phyloP scores from a whole-genome alignment of 2,797 vertebrate species.

The Myotis planiceps region DNA sequence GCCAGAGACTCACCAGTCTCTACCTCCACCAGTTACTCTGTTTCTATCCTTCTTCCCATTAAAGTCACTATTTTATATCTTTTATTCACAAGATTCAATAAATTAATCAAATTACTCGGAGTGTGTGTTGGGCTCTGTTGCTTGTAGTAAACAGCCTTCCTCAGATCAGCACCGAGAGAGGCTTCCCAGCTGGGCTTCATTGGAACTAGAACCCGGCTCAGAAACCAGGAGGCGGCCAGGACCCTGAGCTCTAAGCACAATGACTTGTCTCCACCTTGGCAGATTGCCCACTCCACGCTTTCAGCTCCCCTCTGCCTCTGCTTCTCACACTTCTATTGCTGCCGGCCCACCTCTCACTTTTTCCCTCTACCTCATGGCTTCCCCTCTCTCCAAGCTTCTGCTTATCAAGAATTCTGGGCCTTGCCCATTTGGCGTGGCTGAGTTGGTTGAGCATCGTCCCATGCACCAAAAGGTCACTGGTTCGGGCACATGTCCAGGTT shows the following conservation, averaged over 20 bases:
- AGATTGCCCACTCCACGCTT: background rate
- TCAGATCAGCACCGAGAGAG: background rate
- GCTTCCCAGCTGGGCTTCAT: background rate
- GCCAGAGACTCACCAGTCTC: background rate
- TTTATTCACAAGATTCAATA: background rate
- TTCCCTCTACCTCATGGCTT: background rate
- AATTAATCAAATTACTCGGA: background rate
- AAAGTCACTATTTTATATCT: background rate
- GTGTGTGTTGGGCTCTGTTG: background rate
- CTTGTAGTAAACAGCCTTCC: background rate
- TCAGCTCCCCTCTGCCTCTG: background rate
- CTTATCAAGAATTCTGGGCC: background rate
- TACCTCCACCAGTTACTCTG: background rate
- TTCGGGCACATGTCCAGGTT: no score
- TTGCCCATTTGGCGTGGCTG: no score
- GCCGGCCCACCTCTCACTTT: background rate
- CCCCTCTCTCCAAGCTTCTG: background rate
- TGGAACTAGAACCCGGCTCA: background rate
- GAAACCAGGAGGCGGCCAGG: background rate
- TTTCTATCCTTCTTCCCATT: constrained; percentile 8
- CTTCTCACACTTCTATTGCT: background rate
- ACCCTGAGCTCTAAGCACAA: background rate
- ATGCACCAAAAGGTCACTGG: no score
- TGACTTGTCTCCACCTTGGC: background rate
- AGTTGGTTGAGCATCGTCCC: no score